Base-by-base conservation (phyloP, 2,888 invertebrate species). In the Oeneis ivallda region DNA sequence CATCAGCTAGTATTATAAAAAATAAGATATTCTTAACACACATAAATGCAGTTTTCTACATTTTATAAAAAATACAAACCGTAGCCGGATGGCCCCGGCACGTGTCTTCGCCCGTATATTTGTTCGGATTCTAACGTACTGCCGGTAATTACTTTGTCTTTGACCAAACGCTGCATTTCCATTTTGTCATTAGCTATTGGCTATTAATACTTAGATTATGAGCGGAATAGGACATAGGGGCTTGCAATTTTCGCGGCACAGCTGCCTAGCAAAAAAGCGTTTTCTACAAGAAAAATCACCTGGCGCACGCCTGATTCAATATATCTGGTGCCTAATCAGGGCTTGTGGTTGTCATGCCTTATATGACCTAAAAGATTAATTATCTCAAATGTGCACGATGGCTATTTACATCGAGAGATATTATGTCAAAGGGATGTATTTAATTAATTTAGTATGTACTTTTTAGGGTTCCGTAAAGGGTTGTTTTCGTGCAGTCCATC, bases 141-240 rank as follows among this genome's bases (percentile, higher is more conserved):
- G 71, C 76, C 78, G 71, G 79, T 86, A 87, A 86, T 86, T 86
- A 81, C 82, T 71, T 71, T 73, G 70, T 73, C 77, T 85, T 84
- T 85, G 85, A 81, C 86, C 89, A 85, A 89, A 89, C 84, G 79
- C 74, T 79, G 77, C 76, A 89, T 90, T 89, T 84, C 83, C 87
- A 89, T 88, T 89, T 86, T 86, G 86, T 88, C 89, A 89, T 92
- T 90, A 90, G 86, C 85, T 79, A 85, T 85, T 72, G 81, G 73
- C 86, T 89, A 92, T 90, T 91, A 88, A 90, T 91, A 84, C 84
- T 83, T 86, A 87, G 89, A 87, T 90, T 90, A 90, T 87, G 84
- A 85, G 78, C 83, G 67, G 79, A 77, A 78, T 79, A 75, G 76
- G 79, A 79, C 74, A 92, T 92, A 92, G 84, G 92, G 92, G 92